phyloP scores from a whole-genome alignment of 2,113 vertebrate genomes.

The Clarias batrachus region DNA sequence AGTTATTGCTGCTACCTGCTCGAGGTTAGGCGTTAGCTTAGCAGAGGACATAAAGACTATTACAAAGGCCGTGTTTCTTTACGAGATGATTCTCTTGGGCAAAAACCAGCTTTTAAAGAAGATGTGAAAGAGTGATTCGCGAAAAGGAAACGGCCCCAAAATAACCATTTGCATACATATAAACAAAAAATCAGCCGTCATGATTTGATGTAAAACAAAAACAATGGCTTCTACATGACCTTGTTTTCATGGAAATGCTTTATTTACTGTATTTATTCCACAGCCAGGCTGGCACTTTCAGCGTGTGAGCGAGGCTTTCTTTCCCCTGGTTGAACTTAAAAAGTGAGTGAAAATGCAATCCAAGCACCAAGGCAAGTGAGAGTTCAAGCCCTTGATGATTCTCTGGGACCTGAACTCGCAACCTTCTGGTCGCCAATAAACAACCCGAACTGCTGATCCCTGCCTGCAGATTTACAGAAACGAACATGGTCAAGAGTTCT shows the following conservation, averaged over 20 bases:
- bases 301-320: neutral
- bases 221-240: neutral
- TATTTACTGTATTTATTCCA: neutral
- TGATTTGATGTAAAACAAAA: conserved; percentile 11
- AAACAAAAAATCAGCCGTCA: conserved; percentile 60
- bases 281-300: neutral
- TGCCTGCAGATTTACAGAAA: neutral
- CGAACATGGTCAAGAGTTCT: neutral
- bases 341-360: neutral
- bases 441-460: neutral
- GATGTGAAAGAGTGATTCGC: conserved; percentile 69
- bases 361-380: neutral
- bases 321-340: neutral
- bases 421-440: neutral
- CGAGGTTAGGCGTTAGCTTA: conserved; percentile 66
- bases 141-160: conserved; percentile 54
- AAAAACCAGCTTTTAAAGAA: conserved; percentile 56
- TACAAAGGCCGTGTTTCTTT: conserved; percentile 52
- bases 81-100: neutral
- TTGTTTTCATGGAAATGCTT: neutral
- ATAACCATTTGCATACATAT: conserved; percentile 65
- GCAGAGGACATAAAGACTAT: conserved; percentile 63
- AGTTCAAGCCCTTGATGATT: neutral
- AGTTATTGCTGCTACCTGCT: conserved; percentile 64
- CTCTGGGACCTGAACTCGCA: neutral